These are phyloP conservation scores for Sebastes baramenuke DNA, from an alignment of 2,797 vertebrate species.

Conservation along the genomic window DNA sequence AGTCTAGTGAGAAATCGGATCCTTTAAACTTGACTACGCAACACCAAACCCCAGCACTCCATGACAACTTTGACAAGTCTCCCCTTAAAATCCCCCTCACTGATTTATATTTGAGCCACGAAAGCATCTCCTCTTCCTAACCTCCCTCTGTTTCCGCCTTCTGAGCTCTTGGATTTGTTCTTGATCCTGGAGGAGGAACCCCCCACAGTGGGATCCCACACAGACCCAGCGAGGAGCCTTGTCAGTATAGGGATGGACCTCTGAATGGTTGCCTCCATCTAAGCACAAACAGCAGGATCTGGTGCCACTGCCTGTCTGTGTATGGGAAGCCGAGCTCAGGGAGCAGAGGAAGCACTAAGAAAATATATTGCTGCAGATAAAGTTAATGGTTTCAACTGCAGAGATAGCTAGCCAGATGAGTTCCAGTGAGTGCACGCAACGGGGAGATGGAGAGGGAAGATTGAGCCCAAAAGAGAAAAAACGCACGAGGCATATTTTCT, in stretches of 20 bases:
- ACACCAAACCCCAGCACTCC: neutral
- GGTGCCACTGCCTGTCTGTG: neutral
- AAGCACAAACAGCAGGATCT: slow-evolving; percentile 17
- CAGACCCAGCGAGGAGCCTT: neutral
- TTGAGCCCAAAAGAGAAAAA: neutral
- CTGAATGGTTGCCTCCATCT: neutral
- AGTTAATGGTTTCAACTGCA: slow-evolving; percentile 54
- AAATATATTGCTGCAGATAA: slow-evolving; percentile 56
- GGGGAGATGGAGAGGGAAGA: neutral
- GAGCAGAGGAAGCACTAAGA: slow-evolving; percentile 1
- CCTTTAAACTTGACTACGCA: too few relatives aligned
- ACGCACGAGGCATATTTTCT: neutral
- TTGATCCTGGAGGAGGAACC: slow-evolving; percentile 1
- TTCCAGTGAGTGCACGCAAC: neutral
- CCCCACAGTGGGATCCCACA: slow-evolving; percentile 8
- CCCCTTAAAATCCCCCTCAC: neutral
- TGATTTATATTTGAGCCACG: neutral
- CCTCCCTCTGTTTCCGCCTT: neutral
- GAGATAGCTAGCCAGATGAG: slow-evolving; percentile 31
- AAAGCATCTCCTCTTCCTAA: neutral
- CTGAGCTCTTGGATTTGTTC: slow-evolving; percentile 5
- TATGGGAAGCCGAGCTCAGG: neutral
- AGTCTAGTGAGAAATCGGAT: neutral
- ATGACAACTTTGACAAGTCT: neutral
- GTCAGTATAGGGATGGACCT: neutral